Evolutionary conservation across 2,888 invertebrate genomes (phyloP), one percentile per base, ranked within the genome.

Genomic region (Coleophora deauratella): DNA sequence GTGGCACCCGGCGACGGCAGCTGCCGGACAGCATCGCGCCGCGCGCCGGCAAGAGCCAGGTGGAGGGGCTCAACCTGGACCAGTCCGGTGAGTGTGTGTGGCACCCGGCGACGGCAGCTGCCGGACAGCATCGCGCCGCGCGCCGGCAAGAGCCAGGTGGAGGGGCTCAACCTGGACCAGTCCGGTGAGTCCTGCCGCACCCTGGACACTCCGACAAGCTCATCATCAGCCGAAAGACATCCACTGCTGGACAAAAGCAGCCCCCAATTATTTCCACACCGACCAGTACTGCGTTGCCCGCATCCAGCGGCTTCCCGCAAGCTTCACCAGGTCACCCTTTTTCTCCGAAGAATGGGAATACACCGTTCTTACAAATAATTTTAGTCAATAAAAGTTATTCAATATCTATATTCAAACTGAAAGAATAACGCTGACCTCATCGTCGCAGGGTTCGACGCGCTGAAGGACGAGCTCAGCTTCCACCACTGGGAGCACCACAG

Each of bases 381-480:
- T n/a, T n/a, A n/a, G n/a, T n/a, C n/a, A n/a, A n/a, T n/a, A n/a
- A n/a, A n/a, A n/a, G n/a, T n/a, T n/a, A n/a, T n/a, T n/a, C n/a
- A n/a, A n/a, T n/a, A n/a, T n/a, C n/a, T n/a, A n/a, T n/a, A n/a
- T n/a, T n/a, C n/a, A 21, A 21, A 21, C 3, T 4, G 6, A 21
- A 21, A 21, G 21, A 21, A 21, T 4, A 21, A 21, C 21, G 21
- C 21, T 21, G 21, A 4, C 6, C 21, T 21, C 3, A 21, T 4
- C 21, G 6, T 30, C 49, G 72, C 85, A 70, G 94, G 93, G 50
- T 93, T 92, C 72, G 89, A 90, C 54, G 86, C 88, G 1, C 59
- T 90, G 45, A 93, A 93, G 57, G 93, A 92, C 54, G 92, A 92
- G 74, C 74, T 92, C 47, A 91, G 91, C 54, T 89, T 91, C 61